Base-by-base conservation (phyloP, 2,888 invertebrate genomes). In the Polylopha cassiicola region DNA sequence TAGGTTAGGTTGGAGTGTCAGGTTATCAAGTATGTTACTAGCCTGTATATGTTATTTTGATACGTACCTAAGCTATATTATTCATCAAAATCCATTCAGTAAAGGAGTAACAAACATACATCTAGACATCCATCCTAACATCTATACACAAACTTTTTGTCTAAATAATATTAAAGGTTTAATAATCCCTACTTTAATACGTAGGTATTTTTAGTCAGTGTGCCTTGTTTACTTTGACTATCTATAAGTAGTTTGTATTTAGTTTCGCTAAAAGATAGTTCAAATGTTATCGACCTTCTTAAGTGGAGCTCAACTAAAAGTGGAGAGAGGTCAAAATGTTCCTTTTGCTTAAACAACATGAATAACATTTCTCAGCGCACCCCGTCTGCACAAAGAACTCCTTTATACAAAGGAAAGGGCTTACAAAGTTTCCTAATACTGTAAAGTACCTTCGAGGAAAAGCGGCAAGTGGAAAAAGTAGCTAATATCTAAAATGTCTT, bases 371-470 rank as follows among this genome's bases (percentile, higher is more conserved):
- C 39, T 36, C 20, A 21, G n/a, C 20, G 23, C 24, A 18, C 36
- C 43, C 33, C 22, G 29, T 16, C 20, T 9, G 24, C 24, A 38
- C 38, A 43, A 43, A 44, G 31, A 29, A 27, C 21, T 31, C 31
- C 36, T 14, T 26, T 21, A n/a, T n/a, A 24, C 36, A 39, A 44
- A 39, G 42, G 27, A 29, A 42, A 31, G 34, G 43, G 43, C 43
- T 39, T 17, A 34, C 22, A 38, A 46, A 39, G 34, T 48, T 46
- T 44, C 15, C 18, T 39, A 48, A 42, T 44, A 33, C 41, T 46
- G 23, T 22, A 36, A 39, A 46, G 37, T 34, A 37, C 31, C 29
- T 24, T 34, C 24, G 31, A 28, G 31, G 41, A 33, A 34, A 39
- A 47, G 31, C 29, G 30, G 10, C 11, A 38, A 46, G 43, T 46